Evolutionary conservation across 2,797 vertebrate genomes (phyloP), one percentile per base, ranked within the genome.

Genomic region (Eurystomus glaucurus): DNA sequence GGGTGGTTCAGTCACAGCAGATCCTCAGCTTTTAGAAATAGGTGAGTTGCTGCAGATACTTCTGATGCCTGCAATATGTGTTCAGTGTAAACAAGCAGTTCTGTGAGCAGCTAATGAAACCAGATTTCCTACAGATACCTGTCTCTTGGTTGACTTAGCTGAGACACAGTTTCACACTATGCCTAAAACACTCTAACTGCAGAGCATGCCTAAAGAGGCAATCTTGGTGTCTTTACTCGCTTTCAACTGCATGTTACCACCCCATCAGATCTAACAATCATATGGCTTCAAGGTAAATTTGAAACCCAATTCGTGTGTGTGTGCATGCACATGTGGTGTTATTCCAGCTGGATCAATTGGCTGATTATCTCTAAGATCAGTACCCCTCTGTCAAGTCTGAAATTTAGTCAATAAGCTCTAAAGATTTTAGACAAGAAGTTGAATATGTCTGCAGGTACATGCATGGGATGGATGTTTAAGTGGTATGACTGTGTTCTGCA

Each of bases 41-140:
- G 55, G 88, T 58, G 54, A 88, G 26, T 48, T 68, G 26, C 51
- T 88, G 61, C 77, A 94, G 85, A 90, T 90, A 66, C 46, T 93
- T 93, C 55, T 95, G 91, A 95, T 91, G 87, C 55, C 37, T 93
- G 52, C 93, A 95, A 85, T 94, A 95, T 92, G 94, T 62, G 33
- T n/a, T 85, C 81, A 35, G 35, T 80, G 74, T 91, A 94, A 97
- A 93, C 70, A 96, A 87, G 60, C 46, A 64, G 19, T 93, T 93
- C 79, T 95, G 43, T 31, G 62, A 96, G 41, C 69, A 96, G 69
- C 57, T 96, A 93, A 95, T 84, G 90, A 84, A 92, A 88, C 83
- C 94, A 95, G 65, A 95, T 94, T 95, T 94, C 64, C 60, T 91
- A 66, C 17, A 77, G 29, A 96, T 78, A 83, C 93, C 81, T 89